Evolutionary conservation across 92 coral and sea anemone species (phyloP), one percentile per base, ranked within the genome.

Genomic region (Phenganax marumi): DNA sequence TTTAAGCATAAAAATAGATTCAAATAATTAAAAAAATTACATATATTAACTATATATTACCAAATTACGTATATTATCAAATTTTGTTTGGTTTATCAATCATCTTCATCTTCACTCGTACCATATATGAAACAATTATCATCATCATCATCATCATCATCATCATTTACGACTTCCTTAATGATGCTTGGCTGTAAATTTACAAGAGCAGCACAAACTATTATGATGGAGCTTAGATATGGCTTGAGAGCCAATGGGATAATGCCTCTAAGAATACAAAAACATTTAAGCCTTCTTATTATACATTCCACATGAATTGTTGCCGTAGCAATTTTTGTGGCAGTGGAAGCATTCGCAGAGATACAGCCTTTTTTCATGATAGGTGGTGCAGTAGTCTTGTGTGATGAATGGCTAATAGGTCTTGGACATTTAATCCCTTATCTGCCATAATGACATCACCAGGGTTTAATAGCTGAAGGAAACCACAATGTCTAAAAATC

Each of bases 361-460:
- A 63, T 33, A 1, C 43, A 33, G 84, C 62, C 80, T 78, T 90
- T 87, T 23, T 73, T 79, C 90, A 90, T 90, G 49, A 90, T 75
- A 55, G 90, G 90, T 57, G 90, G 92, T 61, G 89, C 84, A 80
- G 65, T 61, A 90, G 82, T 79, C 57, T 23, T 63, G 89, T 81
- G 19, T 87, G 52, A 60, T 87, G 84, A 23, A 83, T 68, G 58
- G 91, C 91, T 50, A 86, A 64, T 18, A 55, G 60, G 71, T 87
- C 87, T 64, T 83, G 92, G 43, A 86, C 79, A 56, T 86, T 89
- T 21, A 89, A 86, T 75, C 90, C 90, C 68, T 86, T 82, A 77
- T 75, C 83, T 60, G 86, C 90, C 90, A 87, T 87, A 0, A 33
- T 33, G 43, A 33, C 43, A 33, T 33, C 43, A 33, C 43, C 43